Evolutionary conservation across 2,797 vertebrate genomes (phyloP).

Genomic region (Bradypodion ventrale): DNA sequence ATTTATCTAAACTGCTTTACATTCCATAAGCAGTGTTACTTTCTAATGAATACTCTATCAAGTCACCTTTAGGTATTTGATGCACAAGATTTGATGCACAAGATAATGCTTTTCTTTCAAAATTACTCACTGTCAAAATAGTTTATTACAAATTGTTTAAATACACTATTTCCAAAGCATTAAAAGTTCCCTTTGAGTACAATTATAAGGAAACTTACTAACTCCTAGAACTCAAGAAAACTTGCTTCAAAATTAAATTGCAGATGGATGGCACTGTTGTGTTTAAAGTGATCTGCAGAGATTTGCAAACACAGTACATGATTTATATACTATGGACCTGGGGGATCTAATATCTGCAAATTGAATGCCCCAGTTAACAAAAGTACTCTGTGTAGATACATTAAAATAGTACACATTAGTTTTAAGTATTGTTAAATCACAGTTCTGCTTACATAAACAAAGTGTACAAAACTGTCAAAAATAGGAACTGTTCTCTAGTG

Average conservation of each 20-base stretch:
- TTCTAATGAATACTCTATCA: background rate
- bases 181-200: conserved; percentile 21
- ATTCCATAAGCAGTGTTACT: no score
- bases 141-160: conserved; percentile 30
- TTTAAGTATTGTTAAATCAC: conserved; percentile 18
- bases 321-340: conserved; percentile 11
- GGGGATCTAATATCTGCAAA: background rate
- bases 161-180: conserved; percentile 37
- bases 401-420: conserved; percentile 15
- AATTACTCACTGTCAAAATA: conserved; percentile 35
- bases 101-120: background rate
- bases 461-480: conserved; percentile 5
- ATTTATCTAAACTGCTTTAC: no score
- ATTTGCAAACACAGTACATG: conserved; percentile 6
- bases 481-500: conserved; percentile 19
- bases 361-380: background rate
- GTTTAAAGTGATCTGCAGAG: conserved; percentile 21
- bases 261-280: background rate
- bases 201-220: background rate
- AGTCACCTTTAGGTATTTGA: background rate
- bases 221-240: conserved; percentile 22
- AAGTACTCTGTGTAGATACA: conserved; percentile 10
- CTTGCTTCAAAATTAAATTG: conserved; percentile 27
- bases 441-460: conserved; percentile 25
- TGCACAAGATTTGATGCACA: background rate